Evolutionary conservation across 2,888 invertebrate genomes (phyloP).

Genomic region (Tetragonula carbonaria): DNA sequence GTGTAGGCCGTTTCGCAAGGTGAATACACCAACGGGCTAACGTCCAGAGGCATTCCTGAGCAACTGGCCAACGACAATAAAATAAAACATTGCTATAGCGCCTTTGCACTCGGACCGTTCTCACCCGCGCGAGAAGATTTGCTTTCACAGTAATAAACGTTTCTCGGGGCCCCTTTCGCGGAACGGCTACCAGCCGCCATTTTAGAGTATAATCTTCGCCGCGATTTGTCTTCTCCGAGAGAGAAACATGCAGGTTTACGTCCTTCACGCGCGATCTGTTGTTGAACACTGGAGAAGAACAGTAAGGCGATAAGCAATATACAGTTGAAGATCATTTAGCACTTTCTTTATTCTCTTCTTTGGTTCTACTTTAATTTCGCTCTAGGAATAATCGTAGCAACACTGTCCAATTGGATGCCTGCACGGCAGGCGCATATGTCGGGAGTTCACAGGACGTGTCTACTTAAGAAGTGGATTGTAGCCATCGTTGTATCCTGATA

Average conservation of each 20-base stretch:
- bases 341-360: too few species aligned
- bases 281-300: not conserved
- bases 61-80: constrained; percentile 79
- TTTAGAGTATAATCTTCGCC: constrained; percentile 44
- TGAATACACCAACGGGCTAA: constrained; percentile 35
- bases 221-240: constrained; percentile 26
- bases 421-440: not conserved
- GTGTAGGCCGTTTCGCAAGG: constrained; percentile 39
- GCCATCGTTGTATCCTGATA: not conserved
- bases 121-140: constrained; percentile 66
- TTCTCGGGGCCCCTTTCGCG: constrained; percentile 25
- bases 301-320: not conserved
- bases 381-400: not conserved
- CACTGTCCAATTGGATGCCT: not conserved
- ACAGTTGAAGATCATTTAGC: not conserved
- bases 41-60: constrained; percentile 74
- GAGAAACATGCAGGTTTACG: not conserved
- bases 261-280: not conserved
- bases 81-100: constrained; percentile 82
- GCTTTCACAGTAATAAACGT: constrained; percentile 73
- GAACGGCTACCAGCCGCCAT: constrained; percentile 32
- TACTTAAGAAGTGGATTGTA: not conserved
- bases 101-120: constrained; percentile 56
- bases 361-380: too few species aligned
- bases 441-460: not conserved